These are phyloP conservation scores for Stratiomys singularior DNA, from an alignment of 2,888 invertebrate genomes.

Conservation along the genomic window DNA sequence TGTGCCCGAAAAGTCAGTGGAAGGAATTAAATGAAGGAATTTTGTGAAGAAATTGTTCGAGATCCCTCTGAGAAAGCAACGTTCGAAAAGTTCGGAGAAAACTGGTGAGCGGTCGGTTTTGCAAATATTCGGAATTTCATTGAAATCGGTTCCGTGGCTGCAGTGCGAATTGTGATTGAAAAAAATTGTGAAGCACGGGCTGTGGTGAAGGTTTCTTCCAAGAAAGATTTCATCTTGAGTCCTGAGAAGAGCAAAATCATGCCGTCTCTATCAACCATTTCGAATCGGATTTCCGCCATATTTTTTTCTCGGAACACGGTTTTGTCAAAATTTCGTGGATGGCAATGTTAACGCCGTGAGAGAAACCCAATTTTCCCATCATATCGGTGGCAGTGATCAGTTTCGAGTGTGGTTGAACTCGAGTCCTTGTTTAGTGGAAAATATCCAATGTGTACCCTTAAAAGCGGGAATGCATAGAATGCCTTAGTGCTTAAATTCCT, in stretches of 20 bases:
- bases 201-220: not conserved
- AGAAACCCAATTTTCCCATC: no score
- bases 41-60: slow-evolving; percentile 5
- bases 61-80: slow-evolving; percentile 25
- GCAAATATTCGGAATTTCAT: not conserved
- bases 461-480: no score
- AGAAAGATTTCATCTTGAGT: slow-evolving; percentile 4
- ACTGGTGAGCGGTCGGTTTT: not conserved
- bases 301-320: not conserved
- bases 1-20: slow-evolving; percentile 10
- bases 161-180: not conserved
- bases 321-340: no score
- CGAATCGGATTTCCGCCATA: slow-evolving; percentile 21
- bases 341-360: no score
- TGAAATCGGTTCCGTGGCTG: not conserved
- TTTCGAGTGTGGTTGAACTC: not conserved
- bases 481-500: not conserved
- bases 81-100: not conserved
- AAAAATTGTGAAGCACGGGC: not conserved
- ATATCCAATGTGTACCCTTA: no score
- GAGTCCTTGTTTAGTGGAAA: no score
- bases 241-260: not conserved
- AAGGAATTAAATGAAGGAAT: slow-evolving; percentile 23
- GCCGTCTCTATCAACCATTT: slow-evolving; percentile 27
- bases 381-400: not conserved